Percentiles rank a stretch among this genome's conserved stretches.
These are phyloP conservation scores for Nematostella vectensis DNA, from an alignment of 92 coral and sea anemone genomes.

Conservation along the genomic window DNA sequence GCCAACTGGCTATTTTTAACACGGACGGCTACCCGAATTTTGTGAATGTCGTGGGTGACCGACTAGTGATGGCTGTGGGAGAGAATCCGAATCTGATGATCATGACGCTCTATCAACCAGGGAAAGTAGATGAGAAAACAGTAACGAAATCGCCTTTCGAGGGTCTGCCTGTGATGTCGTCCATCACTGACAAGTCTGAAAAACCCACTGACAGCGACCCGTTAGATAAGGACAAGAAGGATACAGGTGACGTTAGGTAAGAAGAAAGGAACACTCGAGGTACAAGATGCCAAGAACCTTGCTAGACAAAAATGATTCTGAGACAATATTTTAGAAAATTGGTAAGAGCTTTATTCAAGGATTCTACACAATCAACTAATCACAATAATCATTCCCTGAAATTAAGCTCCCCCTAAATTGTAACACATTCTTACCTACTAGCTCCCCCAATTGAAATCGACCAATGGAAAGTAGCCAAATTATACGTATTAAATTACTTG, in stretches of 20 bases:
- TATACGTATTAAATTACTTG: too few relatives aligned
- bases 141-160: conserved; percentile 22
- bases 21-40: conserved; percentile 51
- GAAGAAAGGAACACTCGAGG: too few relatives aligned
- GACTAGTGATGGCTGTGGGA: conserved; percentile 51
- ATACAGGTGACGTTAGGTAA: conserved; percentile 26
- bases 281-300: too few relatives aligned
- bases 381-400: too few relatives aligned
- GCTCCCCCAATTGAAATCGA: too few relatives aligned
- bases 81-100: conserved; percentile 57
- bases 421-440: too few relatives aligned
- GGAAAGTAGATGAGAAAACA: conserved; percentile 3
- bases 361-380: too few relatives aligned
- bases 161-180: conserved; percentile 28
- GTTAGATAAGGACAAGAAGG: conserved; percentile 62
- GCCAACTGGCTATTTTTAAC: conserved; percentile 41
- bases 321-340: too few relatives aligned
- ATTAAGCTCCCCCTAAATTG: too few relatives aligned
- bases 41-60: conserved; percentile 40
- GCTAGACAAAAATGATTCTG: too few relatives aligned
- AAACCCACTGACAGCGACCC: conserved; percentile 32
- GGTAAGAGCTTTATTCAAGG: too few relatives aligned
- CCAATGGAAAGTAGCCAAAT: too few relatives aligned
- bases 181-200: conserved; percentile 19
- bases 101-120: conserved; percentile 42